phyloP scores from a whole-genome alignment of 2,113 vertebrate species.

The Oncorhynchus masou region DNA sequence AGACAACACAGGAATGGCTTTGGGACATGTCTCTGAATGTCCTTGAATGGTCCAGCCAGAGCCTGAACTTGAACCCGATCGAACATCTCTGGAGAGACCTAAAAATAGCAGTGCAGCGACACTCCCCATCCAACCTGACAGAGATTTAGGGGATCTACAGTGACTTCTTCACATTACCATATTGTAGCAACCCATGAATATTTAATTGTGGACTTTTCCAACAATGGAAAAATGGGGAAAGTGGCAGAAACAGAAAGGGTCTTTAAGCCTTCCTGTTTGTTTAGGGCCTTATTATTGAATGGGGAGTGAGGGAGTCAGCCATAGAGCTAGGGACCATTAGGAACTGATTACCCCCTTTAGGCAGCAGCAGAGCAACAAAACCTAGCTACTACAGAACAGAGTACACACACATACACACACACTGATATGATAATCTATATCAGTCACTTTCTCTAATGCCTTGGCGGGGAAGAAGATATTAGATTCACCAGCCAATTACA shows the following conservation, averaged over 20 bases:
- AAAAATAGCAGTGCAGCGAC: neutral
- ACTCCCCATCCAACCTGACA: neutral
- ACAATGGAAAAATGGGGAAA: slow-evolving; percentile 40
- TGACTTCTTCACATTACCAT: slow-evolving; percentile 17
- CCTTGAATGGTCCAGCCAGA: too few species aligned
- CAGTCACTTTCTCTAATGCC: too few species aligned
- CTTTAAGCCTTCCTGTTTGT: slow-evolving; percentile 41
- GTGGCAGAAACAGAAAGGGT: slow-evolving; percentile 17
- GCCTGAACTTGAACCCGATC: too few species aligned
- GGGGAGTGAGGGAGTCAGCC: slow-evolving; percentile 12
- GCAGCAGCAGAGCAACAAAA: neutral
- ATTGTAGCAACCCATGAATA: slow-evolving; percentile 49
- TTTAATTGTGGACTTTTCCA: slow-evolving; percentile 50
- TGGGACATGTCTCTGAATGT: too few species aligned
- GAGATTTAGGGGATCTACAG: neutral
- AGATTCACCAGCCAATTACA: too few species aligned
- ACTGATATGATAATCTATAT: too few species aligned
- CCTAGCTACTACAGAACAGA: neutral
- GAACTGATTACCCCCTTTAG: slow-evolving; percentile 25
- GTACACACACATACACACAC: too few species aligned
- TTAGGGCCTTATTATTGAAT: slow-evolving; percentile 42
- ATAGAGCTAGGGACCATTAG: slow-evolving; percentile 30
- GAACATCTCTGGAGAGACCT: too few species aligned
- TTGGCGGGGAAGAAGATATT: too few species aligned
- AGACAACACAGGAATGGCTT: too few species aligned